A percentile compares a stretch with the other conserved stretches of the same genome.
These are phyloP conservation scores for Ibidorhyncha struthersii DNA, from an alignment of 2,113 vertebrate species.

Conservation along the genomic window DNA sequence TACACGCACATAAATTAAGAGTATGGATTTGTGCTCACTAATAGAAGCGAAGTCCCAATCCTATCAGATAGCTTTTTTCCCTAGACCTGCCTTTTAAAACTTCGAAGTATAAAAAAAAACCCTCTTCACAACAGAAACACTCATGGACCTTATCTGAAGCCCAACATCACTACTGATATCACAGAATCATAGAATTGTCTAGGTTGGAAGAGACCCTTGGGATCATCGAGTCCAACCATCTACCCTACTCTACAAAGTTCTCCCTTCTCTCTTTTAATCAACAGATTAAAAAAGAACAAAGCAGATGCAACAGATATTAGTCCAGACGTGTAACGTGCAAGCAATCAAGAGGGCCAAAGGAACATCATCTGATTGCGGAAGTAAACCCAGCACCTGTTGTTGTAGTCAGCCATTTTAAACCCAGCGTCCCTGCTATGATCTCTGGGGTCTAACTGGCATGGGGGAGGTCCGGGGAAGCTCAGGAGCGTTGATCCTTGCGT, in stretches of 20 bases:
- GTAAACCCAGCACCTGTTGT: neutral
- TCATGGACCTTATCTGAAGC: neutral
- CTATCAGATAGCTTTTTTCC: neutral
- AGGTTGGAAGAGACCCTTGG: too few species aligned
- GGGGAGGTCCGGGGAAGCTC: neutral
- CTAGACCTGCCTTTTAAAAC: neutral
- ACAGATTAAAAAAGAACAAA: neutral
- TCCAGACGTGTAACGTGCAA: fast-evolving
- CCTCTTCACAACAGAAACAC: neutral
- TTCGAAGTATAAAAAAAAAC: neutral
- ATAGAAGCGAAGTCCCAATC: neutral
- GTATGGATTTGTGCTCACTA: neutral
- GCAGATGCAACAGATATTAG: neutral
- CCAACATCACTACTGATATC: neutral
- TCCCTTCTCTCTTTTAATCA: too few species aligned
- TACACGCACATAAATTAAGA: neutral
- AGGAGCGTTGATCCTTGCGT: neutral
- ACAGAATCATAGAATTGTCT: too few species aligned
- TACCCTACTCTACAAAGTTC: too few species aligned
- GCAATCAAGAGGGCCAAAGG: neutral
- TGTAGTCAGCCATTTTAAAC: neutral
- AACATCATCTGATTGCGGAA: neutral
- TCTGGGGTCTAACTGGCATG: neutral
- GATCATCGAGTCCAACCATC: too few species aligned
- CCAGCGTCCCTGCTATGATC: neutral